These are phyloP conservation scores for Drosophila conformis DNA, from an alignment of 2,888 invertebrate genomes.

Conservation along the genomic window DNA sequence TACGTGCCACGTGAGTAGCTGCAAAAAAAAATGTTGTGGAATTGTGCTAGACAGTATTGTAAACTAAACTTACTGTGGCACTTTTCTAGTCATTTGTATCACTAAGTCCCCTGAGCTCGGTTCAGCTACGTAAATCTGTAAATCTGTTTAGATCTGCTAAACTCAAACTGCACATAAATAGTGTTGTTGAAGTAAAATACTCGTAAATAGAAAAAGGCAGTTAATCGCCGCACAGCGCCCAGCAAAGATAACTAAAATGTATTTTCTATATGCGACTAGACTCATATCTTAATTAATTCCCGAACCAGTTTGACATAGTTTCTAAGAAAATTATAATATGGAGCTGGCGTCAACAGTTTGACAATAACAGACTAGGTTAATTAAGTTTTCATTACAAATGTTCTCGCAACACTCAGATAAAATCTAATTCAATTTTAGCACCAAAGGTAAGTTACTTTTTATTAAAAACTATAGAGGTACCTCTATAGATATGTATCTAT, in stretches of 20 bases:
- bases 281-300: neutral
- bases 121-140: conserved; percentile 46
- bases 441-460: neutral
- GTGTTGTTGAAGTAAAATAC: conserved; percentile 21
- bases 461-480: neutral
- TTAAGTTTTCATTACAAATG: neutral
- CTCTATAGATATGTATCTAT: neutral
- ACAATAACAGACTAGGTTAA: neutral
- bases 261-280: neutral
- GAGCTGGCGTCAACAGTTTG: neutral
- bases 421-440: accelerated
- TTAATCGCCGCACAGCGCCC: conserved; percentile 3
- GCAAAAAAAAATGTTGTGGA: conserved; percentile 6
- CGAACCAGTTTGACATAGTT: conserved; percentile 7
- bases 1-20: conserved; percentile 59
- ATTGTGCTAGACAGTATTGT: neutral
- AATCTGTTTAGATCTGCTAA: conserved; percentile 41
- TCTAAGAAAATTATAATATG: neutral
- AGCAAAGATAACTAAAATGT: neutral
- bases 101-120: conserved; percentile 47
- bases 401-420: neutral
- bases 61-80: conserved; percentile 28
- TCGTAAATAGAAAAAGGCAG: conserved; percentile 10
- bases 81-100: conserved; percentile 55
- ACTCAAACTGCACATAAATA: conserved; percentile 51